These are phyloP conservation scores for Phataginus tricuspis DNA, from an alignment of 2,797 vertebrate genomes.

Conservation along the genomic window DNA sequence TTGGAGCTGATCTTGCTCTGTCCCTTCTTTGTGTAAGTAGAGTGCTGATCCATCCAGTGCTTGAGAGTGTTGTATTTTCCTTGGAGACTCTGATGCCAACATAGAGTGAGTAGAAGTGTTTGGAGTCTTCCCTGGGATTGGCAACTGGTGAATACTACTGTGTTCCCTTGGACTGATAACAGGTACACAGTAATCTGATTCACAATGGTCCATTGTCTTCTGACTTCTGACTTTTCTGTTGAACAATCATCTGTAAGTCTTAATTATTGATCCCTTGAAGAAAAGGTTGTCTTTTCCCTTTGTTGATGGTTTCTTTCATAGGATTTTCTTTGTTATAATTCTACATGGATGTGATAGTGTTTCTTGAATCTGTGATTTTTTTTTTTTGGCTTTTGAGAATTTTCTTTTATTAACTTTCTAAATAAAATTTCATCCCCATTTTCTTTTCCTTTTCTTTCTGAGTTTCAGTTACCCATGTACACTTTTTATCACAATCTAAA, in stretches of 20 bases:
- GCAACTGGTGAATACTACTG: background rate
- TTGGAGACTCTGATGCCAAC: background rate
- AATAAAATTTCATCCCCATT: background rate
- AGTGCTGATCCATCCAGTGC: background rate
- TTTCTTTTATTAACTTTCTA: background rate
- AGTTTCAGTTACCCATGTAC: background rate
- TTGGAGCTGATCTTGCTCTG: background rate
- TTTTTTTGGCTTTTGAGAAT: background rate
- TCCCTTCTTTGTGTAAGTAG: background rate
- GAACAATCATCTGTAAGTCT: background rate
- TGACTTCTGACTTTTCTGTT: background rate
- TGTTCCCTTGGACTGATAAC: background rate
- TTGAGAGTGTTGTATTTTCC: background rate
- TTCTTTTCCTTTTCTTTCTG: background rate
- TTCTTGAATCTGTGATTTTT: slow-evolving; percentile 5
- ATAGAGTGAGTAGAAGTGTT: no score
- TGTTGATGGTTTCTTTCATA: background rate
- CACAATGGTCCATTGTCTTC: background rate
- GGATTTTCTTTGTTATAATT: background rate
- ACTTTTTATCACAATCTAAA: background rate
- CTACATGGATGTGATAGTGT: background rate
- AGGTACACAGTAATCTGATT: background rate
- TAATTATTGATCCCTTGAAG: background rate
- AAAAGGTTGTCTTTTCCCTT: background rate
- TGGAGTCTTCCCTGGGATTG: background rate